Evolutionary conservation across 2,113 vertebrate genomes (phyloP).

Genomic region (Heptranchias perlo): DNA sequence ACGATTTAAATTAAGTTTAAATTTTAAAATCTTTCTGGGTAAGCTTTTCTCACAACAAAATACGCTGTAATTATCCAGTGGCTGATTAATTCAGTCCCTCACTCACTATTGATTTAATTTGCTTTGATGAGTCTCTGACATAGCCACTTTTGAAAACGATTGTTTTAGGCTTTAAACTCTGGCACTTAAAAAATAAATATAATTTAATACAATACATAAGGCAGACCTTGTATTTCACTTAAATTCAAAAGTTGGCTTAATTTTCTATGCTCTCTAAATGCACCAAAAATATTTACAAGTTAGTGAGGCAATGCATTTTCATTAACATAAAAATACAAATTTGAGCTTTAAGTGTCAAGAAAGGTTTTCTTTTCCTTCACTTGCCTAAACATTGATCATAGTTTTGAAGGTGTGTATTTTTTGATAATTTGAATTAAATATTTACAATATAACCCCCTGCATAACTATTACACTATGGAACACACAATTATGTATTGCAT

Average conservation of each 20-base stretch:
- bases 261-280: neutral
- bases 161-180: neutral
- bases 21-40: neutral
- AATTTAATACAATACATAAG: neutral
- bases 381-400: neutral
- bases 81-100: neutral
- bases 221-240: neutral
- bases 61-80: neutral
- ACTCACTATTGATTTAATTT: neutral
- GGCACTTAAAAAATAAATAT: neutral
- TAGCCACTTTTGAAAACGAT: neutral
- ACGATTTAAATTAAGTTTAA: neutral
- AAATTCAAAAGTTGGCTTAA: neutral
- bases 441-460: neutral
- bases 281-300: neutral
- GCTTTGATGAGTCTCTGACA: neutral
- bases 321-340: neutral
- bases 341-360: neutral
- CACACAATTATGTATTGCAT: no score
- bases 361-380: neutral
- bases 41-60: neutral
- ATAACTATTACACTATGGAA: no score
- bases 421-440: neutral
- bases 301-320: neutral
- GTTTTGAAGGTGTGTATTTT: neutral